phyloP scores from a whole-genome alignment of 1,140 invertebrate species.

The Apis florea region DNA sequence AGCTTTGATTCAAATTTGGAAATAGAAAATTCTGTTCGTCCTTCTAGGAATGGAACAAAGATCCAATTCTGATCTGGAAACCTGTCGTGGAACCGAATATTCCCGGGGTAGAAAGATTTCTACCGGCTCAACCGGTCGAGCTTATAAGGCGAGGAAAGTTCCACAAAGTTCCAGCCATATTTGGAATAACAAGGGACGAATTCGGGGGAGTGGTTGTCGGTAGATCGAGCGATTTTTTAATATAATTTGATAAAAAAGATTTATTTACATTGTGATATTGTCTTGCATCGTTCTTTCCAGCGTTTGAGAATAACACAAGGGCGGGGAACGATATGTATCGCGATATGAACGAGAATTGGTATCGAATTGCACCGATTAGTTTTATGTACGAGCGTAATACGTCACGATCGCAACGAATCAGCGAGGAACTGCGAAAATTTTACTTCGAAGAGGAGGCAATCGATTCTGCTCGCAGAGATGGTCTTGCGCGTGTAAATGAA shows the following conservation, averaged over 20 bases:
- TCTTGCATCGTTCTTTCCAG: conserved; percentile 71
- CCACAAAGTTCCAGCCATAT: conserved; percentile 84
- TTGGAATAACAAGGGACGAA: conserved; percentile 85
- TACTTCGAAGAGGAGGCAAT: conserved; percentile 76
- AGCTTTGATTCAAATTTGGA: neutral
- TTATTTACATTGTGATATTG: neutral
- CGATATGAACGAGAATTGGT: conserved; percentile 80
- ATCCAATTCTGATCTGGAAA: conserved; percentile 84
- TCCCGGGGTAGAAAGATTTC: conserved; percentile 84
- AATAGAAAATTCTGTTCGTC: neutral
- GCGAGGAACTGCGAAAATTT: conserved; percentile 76
- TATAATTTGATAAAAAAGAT: no score
- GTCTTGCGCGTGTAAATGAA: conserved; percentile 68
- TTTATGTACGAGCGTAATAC: conserved; percentile 81
- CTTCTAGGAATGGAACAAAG: conserved; percentile 80
- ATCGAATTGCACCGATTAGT: conserved; percentile 80
- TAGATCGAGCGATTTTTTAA: conserved; percentile 14
- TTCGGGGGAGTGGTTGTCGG: conserved; percentile 79
- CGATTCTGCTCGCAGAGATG: conserved; percentile 63
- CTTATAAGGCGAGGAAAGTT: conserved; percentile 82
- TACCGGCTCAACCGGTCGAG: conserved; percentile 82
- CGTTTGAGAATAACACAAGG: conserved; percentile 65
- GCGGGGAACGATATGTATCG: conserved; percentile 75
- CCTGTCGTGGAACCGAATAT: conserved; percentile 86
- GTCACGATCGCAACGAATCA: conserved; percentile 77